Conservation (phyloP, 2,113 vertebrate species). For the Epinephelus lanceolatus region DNA sequence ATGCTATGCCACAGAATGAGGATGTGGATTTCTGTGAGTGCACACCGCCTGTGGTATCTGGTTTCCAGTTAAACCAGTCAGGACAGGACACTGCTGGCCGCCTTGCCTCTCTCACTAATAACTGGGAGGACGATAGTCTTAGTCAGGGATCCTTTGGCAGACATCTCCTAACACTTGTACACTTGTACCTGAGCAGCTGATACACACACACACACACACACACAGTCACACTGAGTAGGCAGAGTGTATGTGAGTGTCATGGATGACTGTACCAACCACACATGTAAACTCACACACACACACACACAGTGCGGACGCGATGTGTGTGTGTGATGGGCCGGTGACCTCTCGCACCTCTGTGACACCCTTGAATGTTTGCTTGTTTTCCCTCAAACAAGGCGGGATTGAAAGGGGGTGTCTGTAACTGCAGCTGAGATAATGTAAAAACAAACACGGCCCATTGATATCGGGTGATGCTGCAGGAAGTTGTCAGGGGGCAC, state of each 20-base stretch:
- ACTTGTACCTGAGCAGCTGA: conserved; percentile 52
- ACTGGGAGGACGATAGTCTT: conserved; percentile 13
- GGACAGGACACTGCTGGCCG: conserved; percentile 30
- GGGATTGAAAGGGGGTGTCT: conserved; percentile 64
- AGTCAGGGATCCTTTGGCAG: conserved; percentile 49
- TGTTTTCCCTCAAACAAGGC: conserved; percentile 75
- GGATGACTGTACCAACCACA: conserved; percentile 29
- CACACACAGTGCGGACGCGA: conserved; percentile 11
- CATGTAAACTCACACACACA: conserved; percentile 35
- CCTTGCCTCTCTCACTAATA: conserved; percentile 47
- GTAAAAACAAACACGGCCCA: conserved; percentile 82
- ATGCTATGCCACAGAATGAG: conserved; percentile 7
- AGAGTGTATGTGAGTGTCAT: conserved; percentile 29
- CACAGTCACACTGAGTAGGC: background rate
- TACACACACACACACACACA: conserved; percentile 26
- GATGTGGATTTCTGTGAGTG: conserved; percentile 22
- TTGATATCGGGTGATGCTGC: conserved; percentile 81
- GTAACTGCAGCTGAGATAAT: conserved; percentile 78
- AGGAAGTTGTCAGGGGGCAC: conserved; percentile 79
- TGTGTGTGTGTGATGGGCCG: conserved; percentile 37
- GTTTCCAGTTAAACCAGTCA: conserved; percentile 55
- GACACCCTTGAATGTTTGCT: conserved; percentile 73
- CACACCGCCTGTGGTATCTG: conserved; percentile 29
- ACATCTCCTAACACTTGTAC: conserved; percentile 53
- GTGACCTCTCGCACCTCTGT: conserved; percentile 73